Percentiles rank a stretch among this genome's conserved stretches.
These are phyloP conservation scores for Cololabis saira DNA, from an alignment of 2,113 vertebrate genomes.

Conservation along the genomic window DNA sequence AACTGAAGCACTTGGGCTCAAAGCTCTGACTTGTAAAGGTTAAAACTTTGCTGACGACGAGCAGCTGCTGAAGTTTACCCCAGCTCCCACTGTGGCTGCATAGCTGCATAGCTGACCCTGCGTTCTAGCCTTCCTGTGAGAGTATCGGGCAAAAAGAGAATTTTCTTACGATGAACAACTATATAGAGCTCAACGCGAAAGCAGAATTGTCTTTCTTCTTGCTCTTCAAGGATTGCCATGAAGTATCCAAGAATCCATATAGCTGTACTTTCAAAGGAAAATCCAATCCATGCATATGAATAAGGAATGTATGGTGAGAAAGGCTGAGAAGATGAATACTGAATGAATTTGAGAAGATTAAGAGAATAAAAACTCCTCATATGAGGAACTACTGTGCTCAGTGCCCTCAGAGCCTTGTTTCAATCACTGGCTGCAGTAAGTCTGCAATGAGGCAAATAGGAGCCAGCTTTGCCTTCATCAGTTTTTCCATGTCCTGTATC, in stretches of 20 bases:
- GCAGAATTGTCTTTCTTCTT: constrained; percentile 6
- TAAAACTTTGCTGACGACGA: constrained; percentile 29
- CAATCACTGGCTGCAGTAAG: constrained; percentile 18
- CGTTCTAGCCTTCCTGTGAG: not conserved
- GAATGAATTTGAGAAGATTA: constrained; percentile 22
- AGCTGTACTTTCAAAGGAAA: constrained; percentile 29
- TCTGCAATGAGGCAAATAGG: constrained; percentile 42
- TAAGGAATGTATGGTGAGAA: constrained; percentile 27
- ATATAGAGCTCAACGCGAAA: constrained; percentile 9
- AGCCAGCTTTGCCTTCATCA: constrained; percentile 25
- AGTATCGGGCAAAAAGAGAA: not conserved
- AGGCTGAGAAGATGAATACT: constrained; percentile 25
- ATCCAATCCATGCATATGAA: constrained; percentile 36
- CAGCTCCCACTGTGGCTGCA: not conserved
- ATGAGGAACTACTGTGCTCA: constrained; percentile 11
- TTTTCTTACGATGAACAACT: constrained; percentile 9
- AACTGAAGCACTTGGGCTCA: constrained; percentile 20
- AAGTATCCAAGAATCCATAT: constrained; percentile 19
- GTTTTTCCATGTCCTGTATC: constrained; percentile 25
- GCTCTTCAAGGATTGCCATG: constrained; percentile 7
- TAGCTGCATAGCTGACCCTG: not conserved
- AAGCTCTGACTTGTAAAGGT: constrained; percentile 31
- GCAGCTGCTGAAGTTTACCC: constrained; percentile 29
- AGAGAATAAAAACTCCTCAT: constrained; percentile 29
- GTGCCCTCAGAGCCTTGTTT: constrained; percentile 8